Evolutionary conservation across 2,888 invertebrate species (phyloP), one percentile per base, ranked within the genome.

Genomic region (Stenolophus ochropezus): DNA sequence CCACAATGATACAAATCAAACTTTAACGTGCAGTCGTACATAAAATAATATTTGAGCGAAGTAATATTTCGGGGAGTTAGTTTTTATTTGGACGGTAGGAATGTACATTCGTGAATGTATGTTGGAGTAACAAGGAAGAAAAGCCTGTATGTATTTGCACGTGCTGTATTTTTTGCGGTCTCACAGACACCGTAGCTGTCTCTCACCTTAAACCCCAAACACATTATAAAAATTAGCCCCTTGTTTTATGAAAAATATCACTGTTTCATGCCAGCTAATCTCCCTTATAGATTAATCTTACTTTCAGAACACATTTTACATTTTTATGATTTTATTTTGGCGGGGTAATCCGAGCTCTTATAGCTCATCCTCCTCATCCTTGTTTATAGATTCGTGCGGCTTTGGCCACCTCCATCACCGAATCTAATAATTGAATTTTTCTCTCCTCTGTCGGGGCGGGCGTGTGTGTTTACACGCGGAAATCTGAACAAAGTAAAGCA

Each of bases 251-350:
- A 73, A 73, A 71, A 71, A 71, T 71, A 80, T 80, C 77, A 80
- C 80, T 73, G 80, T 58, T 80, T 56, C 56, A 73, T 73, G 80
- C 73, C 23, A 20, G 25, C 56, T 80, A 80, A 80, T 80, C 73
- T 58, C 80, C 80, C 80, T 80, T 80, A 80, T 80, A 80, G 73
- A 80, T 80, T 80, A 80, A 80, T 80, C 80, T 80, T 80, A 80
- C 80, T 80, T 80, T 80, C 73, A 80, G 80, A 80, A 56, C 80
- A 80, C 80, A 80, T 80, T 80, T 80, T 56, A 73, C 80, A 80
- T 80, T 80, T 80, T 80, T 80, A 80, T 80, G 80, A 80, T 80
- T 80, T 80, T 80, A 80, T 80, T 80, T 80, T 80, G 71, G 71
- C 80, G 73, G 71, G 56, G 58, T 80, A 80, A 80, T 80, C 80